Evolutionary conservation across 2,797 vertebrate genomes (phyloP).

Genomic region (Karalla daura): DNA sequence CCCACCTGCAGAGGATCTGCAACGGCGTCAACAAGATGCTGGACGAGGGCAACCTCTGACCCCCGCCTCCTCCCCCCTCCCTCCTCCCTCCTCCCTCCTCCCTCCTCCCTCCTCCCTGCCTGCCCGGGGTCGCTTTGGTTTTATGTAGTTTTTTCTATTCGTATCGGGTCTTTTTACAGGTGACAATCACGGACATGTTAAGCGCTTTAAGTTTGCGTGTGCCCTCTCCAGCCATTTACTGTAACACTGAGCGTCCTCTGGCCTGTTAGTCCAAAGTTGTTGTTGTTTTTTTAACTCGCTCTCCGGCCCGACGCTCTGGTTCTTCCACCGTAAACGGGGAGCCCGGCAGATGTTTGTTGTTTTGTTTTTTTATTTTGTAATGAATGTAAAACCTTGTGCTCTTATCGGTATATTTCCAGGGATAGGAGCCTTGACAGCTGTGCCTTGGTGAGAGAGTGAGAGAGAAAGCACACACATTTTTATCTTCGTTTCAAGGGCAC

Average conservation of each 20-base stretch:
- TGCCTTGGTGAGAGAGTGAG: conserved; percentile 55
- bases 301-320: conserved; percentile 20
- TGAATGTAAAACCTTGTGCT: conserved; percentile 72
- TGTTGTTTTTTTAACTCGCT: no score
- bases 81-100: conserved; percentile 38
- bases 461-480: conserved; percentile 26
- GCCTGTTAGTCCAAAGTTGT: conserved; percentile 66
- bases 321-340: conserved; percentile 43
- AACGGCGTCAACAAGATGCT: conserved; percentile 94
- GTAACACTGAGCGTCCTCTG: conserved; percentile 58
- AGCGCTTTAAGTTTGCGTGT: conserved; percentile 51
- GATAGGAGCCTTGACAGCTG: conserved; percentile 61
- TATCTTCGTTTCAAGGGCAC: conserved; percentile 53
- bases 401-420: conserved; percentile 62
- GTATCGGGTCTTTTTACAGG: no score
- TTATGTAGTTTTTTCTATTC: conserved; percentile 18
- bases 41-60: conserved; percentile 93
- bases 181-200: conserved; percentile 53
- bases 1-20: conserved; percentile 89
- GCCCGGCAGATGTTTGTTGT: conserved; percentile 14
- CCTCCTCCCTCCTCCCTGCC: background rate
- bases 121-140: no score
- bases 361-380: conserved; percentile 15
- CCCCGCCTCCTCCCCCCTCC: background rate
- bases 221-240: conserved; percentile 56